Evolutionary conservation across 2,888 invertebrate species (phyloP).

Genomic region (Rotaria sp.): DNA sequence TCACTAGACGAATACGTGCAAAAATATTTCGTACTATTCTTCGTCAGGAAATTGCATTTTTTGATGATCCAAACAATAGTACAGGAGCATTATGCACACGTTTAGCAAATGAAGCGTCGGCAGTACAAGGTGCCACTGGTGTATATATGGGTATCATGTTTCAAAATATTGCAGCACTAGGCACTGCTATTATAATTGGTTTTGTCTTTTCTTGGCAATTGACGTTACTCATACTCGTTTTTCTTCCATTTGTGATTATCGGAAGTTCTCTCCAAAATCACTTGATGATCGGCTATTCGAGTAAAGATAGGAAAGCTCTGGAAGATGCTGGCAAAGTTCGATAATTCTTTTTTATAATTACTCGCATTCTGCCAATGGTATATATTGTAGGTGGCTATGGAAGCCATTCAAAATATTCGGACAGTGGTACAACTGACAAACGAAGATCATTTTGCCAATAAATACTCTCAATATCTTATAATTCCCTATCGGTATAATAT

Average conservation of each 20-base stretch:
- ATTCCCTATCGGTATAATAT: not conserved
- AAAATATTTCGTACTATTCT: slow-evolving; percentile 55
- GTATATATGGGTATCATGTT: slow-evolving; percentile 53
- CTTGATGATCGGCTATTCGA: slow-evolving; percentile 3
- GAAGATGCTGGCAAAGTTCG: slow-evolving; percentile 34
- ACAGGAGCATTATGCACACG: slow-evolving; percentile 53
- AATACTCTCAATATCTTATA: slow-evolving; percentile 14
- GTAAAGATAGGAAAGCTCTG: slow-evolving; percentile 26
- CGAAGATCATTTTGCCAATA: slow-evolving; percentile 26
- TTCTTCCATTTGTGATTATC: slow-evolving; percentile 55
- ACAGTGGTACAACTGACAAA: slow-evolving; percentile 32
- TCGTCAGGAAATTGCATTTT: slow-evolving; percentile 54
- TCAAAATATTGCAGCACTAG: slow-evolving; percentile 50
- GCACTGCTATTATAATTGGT: slow-evolving; percentile 54
- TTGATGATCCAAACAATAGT: slow-evolving; percentile 51
- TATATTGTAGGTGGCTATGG: slow-evolving; percentile 19
- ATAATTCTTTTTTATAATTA: not conserved
- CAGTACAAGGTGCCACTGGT: slow-evolving; percentile 49
- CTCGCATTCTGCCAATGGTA: too few species aligned
- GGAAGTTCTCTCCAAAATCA: not conserved
- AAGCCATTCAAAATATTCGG: slow-evolving; percentile 32
- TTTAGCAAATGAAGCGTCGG: slow-evolving; percentile 52
- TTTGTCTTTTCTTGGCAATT: too few species aligned
- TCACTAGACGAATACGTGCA: slow-evolving; percentile 68
- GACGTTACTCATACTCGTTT: slow-evolving; percentile 53